These are phyloP conservation scores for Hirundo rustica DNA, from an alignment of 2,797 vertebrate species.

Conservation along the genomic window DNA sequence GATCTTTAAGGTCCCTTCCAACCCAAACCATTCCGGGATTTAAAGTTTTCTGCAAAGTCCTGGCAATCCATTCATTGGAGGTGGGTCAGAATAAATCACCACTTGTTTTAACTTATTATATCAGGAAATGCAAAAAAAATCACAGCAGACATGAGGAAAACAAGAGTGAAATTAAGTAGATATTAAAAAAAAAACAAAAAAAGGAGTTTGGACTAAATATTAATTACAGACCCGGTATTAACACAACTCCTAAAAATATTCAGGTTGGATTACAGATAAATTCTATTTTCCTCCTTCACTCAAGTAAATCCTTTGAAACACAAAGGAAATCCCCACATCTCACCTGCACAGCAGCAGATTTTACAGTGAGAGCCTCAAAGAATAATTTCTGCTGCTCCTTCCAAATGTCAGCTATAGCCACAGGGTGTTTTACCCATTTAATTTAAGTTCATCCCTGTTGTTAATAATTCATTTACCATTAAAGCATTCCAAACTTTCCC, in stretches of 20 bases:
- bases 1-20: not conserved
- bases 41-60: not conserved
- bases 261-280: accelerated
- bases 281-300: not conserved
- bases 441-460: not conserved
- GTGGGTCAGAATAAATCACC: not conserved
- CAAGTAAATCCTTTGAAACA: not conserved
- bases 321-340: accelerated
- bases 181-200: not conserved
- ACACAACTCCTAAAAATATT: not conserved
- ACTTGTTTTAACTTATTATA: not conserved
- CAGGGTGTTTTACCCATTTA: not conserved
- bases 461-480: slow-evolving; percentile 23
- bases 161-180: not conserved
- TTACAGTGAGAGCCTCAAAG: not conserved
- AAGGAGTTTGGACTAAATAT: not conserved
- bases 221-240: not conserved
- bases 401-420: slow-evolving; percentile 9
- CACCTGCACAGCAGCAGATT: not conserved
- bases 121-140: not conserved
- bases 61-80: not conserved
- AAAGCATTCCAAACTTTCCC: not conserved
- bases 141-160: not conserved
- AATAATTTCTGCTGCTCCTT: not conserved
- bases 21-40: not conserved